Evolutionary conservation across 2,888 invertebrate species (phyloP).

Genomic region (Epinotia bilunana): DNA sequence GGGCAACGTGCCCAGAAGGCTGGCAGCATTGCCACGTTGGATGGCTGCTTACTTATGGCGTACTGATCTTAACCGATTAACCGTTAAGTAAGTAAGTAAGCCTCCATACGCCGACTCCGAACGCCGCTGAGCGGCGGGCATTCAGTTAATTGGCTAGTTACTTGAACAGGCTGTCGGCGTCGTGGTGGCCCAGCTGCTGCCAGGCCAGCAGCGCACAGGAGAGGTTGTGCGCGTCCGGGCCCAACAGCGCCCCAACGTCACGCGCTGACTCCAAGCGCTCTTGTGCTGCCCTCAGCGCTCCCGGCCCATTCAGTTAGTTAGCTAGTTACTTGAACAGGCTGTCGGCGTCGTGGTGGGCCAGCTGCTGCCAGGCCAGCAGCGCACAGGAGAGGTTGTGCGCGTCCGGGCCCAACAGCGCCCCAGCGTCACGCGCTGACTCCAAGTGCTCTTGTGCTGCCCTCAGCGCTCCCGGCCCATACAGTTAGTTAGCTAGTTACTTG

Average conservation of each 20-base stretch:
- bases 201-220: slow-evolving; percentile 75
- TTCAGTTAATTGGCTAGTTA: slow-evolving; percentile 48
- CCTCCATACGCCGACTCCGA: slow-evolving; percentile 49
- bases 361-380: slow-evolving; percentile 75
- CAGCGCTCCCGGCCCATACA: too few species aligned
- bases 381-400: slow-evolving; percentile 71
- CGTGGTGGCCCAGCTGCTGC: slow-evolving; percentile 71
- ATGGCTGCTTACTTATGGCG: too few species aligned
- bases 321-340: slow-evolving; percentile 57
- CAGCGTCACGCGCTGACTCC: slow-evolving; percentile 54
- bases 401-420: slow-evolving; percentile 55
- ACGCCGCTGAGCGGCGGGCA: slow-evolving; percentile 50
- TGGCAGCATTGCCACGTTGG: too few species aligned
- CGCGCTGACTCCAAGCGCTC: slow-evolving; percentile 55
- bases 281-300: slow-evolving; percentile 56
- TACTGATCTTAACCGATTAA: too few species aligned
- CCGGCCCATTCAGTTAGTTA: slow-evolving; percentile 48
- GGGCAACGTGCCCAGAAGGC: too few species aligned
- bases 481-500: slow-evolving; percentile 64
- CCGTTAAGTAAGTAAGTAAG: slow-evolving; percentile 51
- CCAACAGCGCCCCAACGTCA: slow-evolving; percentile 50
- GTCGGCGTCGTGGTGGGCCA: slow-evolving; percentile 66
- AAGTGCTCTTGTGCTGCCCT: slow-evolving; percentile 59
- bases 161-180: slow-evolving; percentile 67
- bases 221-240: slow-evolving; percentile 65